Percentiles rank a stretch among this genome's conserved stretches.
These are phyloP conservation scores for Hesperophylax magnus DNA, from an alignment of 1,140 invertebrate genomes.

Conservation along the genomic window DNA sequence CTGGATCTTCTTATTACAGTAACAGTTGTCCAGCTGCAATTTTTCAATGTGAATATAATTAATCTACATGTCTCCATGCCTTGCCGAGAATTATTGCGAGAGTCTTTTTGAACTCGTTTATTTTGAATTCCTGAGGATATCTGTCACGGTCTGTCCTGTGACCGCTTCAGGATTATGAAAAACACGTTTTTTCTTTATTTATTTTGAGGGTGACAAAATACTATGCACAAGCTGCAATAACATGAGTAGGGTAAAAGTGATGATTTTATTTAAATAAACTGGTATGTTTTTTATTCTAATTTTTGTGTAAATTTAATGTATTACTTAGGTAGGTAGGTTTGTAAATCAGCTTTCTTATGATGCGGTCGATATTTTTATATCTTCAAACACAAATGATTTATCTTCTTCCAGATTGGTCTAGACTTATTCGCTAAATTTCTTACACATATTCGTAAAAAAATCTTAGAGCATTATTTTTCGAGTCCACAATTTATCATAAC, in stretches of 20 bases:
- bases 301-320: not conserved
- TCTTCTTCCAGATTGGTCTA: constrained; percentile 40
- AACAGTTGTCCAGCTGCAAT: not conserved
- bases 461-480: constrained; percentile 43
- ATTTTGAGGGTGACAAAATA: not conserved
- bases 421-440: constrained; percentile 33
- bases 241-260: too few species aligned
- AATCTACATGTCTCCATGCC: not conserved
- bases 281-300: not conserved
- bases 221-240: too few species aligned
- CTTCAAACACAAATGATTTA: not conserved
- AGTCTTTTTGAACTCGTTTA: not conserved
- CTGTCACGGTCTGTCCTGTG: not conserved
- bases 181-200: not conserved
- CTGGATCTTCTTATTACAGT: not conserved
- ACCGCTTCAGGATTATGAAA: not conserved
- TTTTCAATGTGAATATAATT: not conserved
- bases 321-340: not conserved
- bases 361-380: not conserved
- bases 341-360: not conserved
- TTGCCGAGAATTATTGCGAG: not conserved
- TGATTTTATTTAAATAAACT: not conserved
- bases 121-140: not conserved
- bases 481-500: constrained; percentile 31
- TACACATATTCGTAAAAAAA: constrained; percentile 41